Percentiles rank a stretch among this genome's conserved stretches.
These are phyloP conservation scores for Cylloceria caligata DNA, from an alignment of 2,888 invertebrate species.

Conservation along the genomic window DNA sequence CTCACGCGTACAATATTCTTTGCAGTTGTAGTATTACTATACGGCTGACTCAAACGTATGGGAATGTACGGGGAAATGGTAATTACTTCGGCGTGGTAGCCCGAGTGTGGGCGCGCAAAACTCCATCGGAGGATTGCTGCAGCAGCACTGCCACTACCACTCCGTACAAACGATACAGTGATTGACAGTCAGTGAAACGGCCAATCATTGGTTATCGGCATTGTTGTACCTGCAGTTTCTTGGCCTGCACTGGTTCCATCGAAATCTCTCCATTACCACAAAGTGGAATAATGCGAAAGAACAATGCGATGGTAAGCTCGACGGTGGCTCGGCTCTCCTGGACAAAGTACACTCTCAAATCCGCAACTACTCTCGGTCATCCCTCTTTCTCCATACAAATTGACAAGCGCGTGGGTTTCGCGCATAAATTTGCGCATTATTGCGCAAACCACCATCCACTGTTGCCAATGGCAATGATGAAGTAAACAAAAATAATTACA, in stretches of 20 bases:
- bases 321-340: neutral
- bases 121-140: constrained; percentile 19
- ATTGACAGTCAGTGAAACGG: neutral
- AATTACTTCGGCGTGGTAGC: constrained; percentile 40
- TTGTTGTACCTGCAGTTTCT: neutral
- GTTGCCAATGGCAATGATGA: neutral
- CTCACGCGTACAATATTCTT: neutral
- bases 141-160: neutral
- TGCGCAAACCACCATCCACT: too few species aligned
- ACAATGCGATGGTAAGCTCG: neutral
- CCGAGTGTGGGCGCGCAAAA: constrained; percentile 32
- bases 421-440: neutral
- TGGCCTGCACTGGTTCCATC: neutral
- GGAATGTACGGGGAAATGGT: constrained; percentile 23
- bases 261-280: neutral
- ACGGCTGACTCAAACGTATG: neutral
- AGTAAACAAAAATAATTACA: neutral
- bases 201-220: constrained; percentile 2
- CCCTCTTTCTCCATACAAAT: neutral
- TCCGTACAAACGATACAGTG: constrained; percentile 6
- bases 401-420: constrained; percentile 9
- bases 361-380: neutral
- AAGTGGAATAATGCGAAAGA: neutral
- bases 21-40: constrained; percentile 16
- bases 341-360: neutral